Conservation (phyloP, 2,888 invertebrate species). For the Exocentrus adspersus region DNA sequence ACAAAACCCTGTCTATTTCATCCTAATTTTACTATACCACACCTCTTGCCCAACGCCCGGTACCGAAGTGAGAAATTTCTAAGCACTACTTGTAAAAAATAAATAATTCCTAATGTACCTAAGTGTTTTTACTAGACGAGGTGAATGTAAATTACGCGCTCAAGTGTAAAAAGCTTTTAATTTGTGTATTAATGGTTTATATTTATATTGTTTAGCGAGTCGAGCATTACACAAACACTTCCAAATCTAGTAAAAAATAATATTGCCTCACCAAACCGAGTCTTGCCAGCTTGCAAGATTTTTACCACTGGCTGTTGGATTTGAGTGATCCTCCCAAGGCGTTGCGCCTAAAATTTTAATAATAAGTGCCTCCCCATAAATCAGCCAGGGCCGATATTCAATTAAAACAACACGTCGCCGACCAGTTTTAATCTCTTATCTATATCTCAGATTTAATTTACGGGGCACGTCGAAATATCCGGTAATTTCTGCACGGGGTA, state of each 20-base stretch:
- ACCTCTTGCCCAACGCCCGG: too few species aligned
- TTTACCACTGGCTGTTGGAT: too few species aligned
- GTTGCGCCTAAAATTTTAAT: slow-evolving; percentile 14
- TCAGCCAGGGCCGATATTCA: slow-evolving; percentile 16
- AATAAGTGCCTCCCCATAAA: slow-evolving; percentile 21
- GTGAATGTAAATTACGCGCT: slow-evolving; percentile 8
- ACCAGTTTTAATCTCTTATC: slow-evolving; percentile 22
- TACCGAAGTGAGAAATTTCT: too few species aligned
- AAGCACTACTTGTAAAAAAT: too few species aligned
- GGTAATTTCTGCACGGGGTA: slow-evolving; percentile 18
- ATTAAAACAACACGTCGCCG: slow-evolving; percentile 23
- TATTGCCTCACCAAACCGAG: too few species aligned
- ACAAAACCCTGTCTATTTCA: too few species aligned
- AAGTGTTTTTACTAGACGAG: slow-evolving; percentile 1
- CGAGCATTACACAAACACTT: not conserved
- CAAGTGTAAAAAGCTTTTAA: slow-evolving; percentile 16
- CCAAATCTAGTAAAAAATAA: not conserved
- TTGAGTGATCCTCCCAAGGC: not conserved
- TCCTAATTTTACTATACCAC: too few species aligned
- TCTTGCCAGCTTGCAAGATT: too few species aligned
- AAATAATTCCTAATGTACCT: not conserved
- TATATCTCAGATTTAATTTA: slow-evolving; percentile 25
- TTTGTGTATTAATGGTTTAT: slow-evolving; percentile 13
- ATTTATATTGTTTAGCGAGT: slow-evolving; percentile 1
- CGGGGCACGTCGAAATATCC: slow-evolving; percentile 17